Percentiles rank a stretch among this genome's conserved stretches.
phyloP scores from a whole-genome alignment of 2,888 invertebrate species.

The Apodemia duryi region DNA sequence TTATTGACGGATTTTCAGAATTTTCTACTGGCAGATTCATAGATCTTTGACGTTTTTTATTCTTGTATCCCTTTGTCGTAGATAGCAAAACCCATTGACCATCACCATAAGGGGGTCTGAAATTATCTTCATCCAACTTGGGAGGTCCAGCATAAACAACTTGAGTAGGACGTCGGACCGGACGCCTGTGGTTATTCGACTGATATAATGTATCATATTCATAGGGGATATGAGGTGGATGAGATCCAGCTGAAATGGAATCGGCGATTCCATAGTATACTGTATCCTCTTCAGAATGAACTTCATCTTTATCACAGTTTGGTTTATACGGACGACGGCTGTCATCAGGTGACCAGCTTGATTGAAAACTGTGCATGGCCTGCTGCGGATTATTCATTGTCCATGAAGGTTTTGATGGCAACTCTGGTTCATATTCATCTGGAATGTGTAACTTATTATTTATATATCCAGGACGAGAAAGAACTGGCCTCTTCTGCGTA shows the following conservation, averaged over 20 bases:
- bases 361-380: constrained; percentile 45
- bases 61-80: constrained; percentile 87
- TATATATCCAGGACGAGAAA: constrained; percentile 57
- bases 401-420: constrained; percentile 66
- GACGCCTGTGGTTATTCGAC: constrained; percentile 51
- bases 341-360: constrained; percentile 64
- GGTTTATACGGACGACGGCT: constrained; percentile 62
- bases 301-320: constrained; percentile 61
- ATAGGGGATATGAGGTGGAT: constrained; percentile 70
- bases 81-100: constrained; percentile 89
- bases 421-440: constrained; percentile 56
- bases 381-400: constrained; percentile 49
- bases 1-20: constrained; percentile 49
- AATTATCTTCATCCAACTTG: constrained; percentile 68
- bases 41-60: constrained; percentile 70
- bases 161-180: constrained; percentile 63
- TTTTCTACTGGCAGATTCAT: constrained; percentile 46
- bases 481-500: constrained; percentile 54
- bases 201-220: constrained; percentile 68
- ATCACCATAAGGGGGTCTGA: constrained; percentile 82
- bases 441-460: constrained; percentile 60
- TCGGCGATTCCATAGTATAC: constrained; percentile 65
- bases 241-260: constrained; percentile 67
- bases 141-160: constrained; percentile 70
- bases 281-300: constrained; percentile 49